Conservation (phyloP, 2,113 vertebrate genomes). For the Anser brachyrhynchus region DNA sequence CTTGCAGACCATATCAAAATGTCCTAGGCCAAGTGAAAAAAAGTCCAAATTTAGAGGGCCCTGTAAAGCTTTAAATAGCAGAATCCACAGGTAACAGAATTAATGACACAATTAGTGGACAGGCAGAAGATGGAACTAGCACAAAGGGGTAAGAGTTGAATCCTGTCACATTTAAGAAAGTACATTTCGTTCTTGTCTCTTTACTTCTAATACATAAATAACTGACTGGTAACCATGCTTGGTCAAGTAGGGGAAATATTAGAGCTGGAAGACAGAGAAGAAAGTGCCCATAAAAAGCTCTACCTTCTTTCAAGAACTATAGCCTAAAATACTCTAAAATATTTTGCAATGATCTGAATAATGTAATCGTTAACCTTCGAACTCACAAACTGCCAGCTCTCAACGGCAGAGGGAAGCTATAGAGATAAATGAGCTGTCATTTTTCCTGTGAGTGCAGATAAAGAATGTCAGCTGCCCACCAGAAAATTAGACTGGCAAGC, state of each 20-base stretch:
- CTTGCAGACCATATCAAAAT: not conserved
- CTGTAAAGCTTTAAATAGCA: not conserved
- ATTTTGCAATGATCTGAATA: not conserved
- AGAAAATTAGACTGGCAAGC: not conserved
- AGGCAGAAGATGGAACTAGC: not conserved
- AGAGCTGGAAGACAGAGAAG: not conserved
- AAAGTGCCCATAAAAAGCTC: not conserved
- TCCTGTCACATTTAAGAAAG: not conserved
- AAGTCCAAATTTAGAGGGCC: not conserved
- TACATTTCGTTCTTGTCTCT: not conserved
- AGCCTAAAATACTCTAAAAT: not conserved
- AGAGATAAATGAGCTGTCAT: not conserved
- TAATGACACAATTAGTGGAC: not conserved
- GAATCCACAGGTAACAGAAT: not conserved
- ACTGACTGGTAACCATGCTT: not conserved
- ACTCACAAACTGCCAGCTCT: not conserved
- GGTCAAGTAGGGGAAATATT: not conserved
- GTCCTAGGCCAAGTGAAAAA: not conserved
- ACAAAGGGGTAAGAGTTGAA: not conserved
- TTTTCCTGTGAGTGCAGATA: not conserved
- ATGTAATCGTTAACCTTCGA: not conserved
- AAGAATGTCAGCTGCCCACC: not conserved
- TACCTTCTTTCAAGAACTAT: not conserved
- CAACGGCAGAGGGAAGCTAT: not conserved
- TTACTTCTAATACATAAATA: not conserved